Evolutionary conservation across 2,888 invertebrate genomes (phyloP), one percentile per base, ranked within the genome.

Genomic region (Pollenia griseotomentosa): DNA sequence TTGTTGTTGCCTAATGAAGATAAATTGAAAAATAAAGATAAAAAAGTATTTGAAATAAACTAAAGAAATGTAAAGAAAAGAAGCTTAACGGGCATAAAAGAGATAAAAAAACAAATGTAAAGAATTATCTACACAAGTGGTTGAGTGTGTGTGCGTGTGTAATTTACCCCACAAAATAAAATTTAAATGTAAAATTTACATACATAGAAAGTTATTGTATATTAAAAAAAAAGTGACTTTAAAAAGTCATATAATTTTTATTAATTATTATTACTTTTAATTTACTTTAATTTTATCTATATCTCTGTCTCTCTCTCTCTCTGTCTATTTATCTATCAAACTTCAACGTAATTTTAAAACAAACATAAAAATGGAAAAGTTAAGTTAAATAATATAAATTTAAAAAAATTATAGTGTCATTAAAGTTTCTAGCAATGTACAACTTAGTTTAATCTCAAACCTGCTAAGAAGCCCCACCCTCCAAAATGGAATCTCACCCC

Each of bases 371-470:
- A 53, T 44, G 14, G 10, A 65, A 61, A 19, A 23, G 40, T 23
- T 63, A 80, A 53, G n/a, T 53, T 71, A 11, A 63, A 57, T 46
- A 40, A 78, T 9, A 53, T 44, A 80, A 11, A 44, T 48, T 66
- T 81, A 59, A 33, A 33, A 4, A 33, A 63, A 77, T 68, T 5
- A 16, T 65, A 86, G 68, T 46, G 55, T 63, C 66, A 79, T 70
- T 40, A 65, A 57, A 65, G 33, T 51, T 65, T 73, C 51, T 80
- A 86, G 86, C 55, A 68, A 81, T 81, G 73, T 84, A 87, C 84
- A 87, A 87, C 53, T 80, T 84, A 87, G 84, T 77, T 84, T 84
- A 87, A 73, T 84, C 63, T 70, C 55, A 75, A 33, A 73, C 12
- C 42, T 46, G 16, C 73, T 44, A 9, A 70, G 75, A 85, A 4